These are phyloP conservation scores for Drosophila fulvimacula DNA, from an alignment of 2,888 invertebrate genomes.

Conservation along the genomic window DNA sequence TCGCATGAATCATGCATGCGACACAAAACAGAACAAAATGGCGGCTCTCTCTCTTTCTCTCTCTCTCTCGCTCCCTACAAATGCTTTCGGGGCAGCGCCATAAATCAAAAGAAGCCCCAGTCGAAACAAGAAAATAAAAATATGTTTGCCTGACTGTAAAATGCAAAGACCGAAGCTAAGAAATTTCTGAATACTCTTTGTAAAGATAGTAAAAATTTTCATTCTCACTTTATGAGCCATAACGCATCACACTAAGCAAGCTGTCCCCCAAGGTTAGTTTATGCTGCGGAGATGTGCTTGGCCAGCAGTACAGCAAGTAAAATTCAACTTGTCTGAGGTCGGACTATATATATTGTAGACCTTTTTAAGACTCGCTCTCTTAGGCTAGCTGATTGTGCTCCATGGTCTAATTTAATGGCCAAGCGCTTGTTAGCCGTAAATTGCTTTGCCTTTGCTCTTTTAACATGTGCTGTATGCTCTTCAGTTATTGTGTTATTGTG, in stretches of 20 bases:
- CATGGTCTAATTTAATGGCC: neutral
- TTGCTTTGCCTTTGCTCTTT: neutral
- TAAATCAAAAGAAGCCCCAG: constrained; percentile 72
- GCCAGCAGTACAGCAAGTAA: neutral
- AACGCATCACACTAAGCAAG: constrained; percentile 3
- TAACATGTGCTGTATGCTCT: too few relatives aligned
- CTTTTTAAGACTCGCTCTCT: neutral
- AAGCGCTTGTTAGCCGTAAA: neutral
- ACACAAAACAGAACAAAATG: constrained; percentile 63
- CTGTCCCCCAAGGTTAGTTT: neutral
- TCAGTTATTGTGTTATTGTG: too few relatives aligned
- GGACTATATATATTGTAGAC: neutral
- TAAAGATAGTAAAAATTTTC: neutral
- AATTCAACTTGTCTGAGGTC: neutral
- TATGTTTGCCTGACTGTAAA: constrained; percentile 65
- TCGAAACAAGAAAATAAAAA: constrained; percentile 31
- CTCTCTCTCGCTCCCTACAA: constrained; percentile 3
- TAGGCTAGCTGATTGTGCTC: neutral
- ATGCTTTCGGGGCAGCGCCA: constrained; percentile 35
- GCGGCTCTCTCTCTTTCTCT: neutral
- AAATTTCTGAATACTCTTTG: constrained; percentile 6
- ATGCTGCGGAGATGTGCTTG: neutral
- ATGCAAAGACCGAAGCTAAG: constrained; percentile 16
- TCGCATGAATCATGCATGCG: constrained; percentile 76
- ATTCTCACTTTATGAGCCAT: constrained; percentile 5